phyloP scores from a whole-genome alignment of 53 echinoderm and acorn worm species.

The Pentamera pediparva region DNA sequence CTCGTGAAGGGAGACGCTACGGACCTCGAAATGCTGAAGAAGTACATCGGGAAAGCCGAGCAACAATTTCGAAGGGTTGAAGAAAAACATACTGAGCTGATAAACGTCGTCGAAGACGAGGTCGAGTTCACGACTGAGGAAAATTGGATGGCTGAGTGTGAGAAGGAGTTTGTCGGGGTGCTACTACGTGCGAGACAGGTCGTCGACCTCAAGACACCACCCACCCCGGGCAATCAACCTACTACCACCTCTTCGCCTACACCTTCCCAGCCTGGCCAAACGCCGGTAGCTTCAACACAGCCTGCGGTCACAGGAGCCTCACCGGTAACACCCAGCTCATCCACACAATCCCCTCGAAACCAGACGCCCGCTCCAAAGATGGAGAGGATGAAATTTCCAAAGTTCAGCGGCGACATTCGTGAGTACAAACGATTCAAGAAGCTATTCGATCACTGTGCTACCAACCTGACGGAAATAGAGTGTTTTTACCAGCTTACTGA shows the following conservation, averaged over 20 bases:
- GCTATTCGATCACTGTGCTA: conserved; percentile 48
- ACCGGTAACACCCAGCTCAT: neutral
- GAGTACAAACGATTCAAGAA: conserved; percentile 53
- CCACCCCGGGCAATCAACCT: conserved; percentile 9
- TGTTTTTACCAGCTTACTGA: conserved; percentile 60
- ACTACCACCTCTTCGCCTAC: conserved; percentile 29
- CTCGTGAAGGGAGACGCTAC: conserved; percentile 30
- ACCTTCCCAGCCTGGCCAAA: conserved; percentile 24
- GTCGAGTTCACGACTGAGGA: conserved; percentile 38
- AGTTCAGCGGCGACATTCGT: conserved; percentile 45
- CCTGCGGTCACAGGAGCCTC: conserved; percentile 1
- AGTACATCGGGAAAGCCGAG: conserved; percentile 59
- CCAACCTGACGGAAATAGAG: conserved; percentile 50
- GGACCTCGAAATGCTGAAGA: conserved; percentile 36
- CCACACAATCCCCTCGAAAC: neutral
- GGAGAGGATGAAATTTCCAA: conserved; percentile 64
- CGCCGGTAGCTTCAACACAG: neutral
- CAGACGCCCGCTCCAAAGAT: conserved; percentile 36
- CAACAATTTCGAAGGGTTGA: conserved; percentile 32
- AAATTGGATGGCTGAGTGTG: conserved; percentile 54
- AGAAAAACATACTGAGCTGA: conserved; percentile 29
- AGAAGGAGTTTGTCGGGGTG: conserved; percentile 40
- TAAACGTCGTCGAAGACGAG: conserved; percentile 31
- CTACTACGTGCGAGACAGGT: conserved; percentile 28
- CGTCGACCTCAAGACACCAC: conserved; percentile 18